These are phyloP conservation scores for Dinocampus coccinellae DNA, from an alignment of 2,888 invertebrate genomes.

Conservation along the genomic window DNA sequence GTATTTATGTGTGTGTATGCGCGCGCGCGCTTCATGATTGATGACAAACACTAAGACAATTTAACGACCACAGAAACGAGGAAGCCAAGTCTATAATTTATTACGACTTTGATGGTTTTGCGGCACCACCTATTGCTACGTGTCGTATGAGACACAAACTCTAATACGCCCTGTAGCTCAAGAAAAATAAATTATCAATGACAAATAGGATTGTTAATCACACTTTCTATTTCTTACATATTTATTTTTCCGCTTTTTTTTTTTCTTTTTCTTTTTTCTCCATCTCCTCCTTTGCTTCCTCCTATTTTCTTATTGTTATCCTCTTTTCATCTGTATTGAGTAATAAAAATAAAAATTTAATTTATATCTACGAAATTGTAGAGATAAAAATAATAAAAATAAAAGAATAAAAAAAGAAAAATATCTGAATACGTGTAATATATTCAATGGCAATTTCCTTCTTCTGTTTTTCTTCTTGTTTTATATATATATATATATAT, in stretches of 20 bases:
- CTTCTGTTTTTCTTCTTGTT: too few species aligned
- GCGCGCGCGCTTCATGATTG: conserved; percentile 39
- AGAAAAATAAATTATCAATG: conserved; percentile 43
- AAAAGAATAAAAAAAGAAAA: not conserved
- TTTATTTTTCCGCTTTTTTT: not conserved
- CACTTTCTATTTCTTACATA: conserved; percentile 10
- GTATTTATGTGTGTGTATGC: too few species aligned
- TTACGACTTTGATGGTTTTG: conserved; percentile 65
- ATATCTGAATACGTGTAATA: not conserved
- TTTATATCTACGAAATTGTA: too few species aligned
- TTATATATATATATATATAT: too few species aligned
- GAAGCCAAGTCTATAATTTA: conserved; percentile 66
- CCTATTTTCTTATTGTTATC: too few species aligned
- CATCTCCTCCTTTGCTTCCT: too few species aligned
- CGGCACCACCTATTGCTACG: conserved; percentile 46
- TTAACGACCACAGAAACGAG: conserved; percentile 61
- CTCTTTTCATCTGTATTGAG: not conserved
- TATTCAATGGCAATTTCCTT: not conserved
- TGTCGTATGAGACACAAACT: conserved; percentile 17
- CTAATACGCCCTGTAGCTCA: conserved; percentile 10
- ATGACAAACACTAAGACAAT: conserved; percentile 42
- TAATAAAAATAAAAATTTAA: too few species aligned
- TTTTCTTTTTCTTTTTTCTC: too few species aligned
- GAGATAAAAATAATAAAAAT: too few species aligned
- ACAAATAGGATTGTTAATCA: conserved; percentile 47